Evolutionary conservation across 2,797 vertebrate species (phyloP), one percentile per base, ranked within the genome.

Genomic region (Argyrosomus regius): DNA sequence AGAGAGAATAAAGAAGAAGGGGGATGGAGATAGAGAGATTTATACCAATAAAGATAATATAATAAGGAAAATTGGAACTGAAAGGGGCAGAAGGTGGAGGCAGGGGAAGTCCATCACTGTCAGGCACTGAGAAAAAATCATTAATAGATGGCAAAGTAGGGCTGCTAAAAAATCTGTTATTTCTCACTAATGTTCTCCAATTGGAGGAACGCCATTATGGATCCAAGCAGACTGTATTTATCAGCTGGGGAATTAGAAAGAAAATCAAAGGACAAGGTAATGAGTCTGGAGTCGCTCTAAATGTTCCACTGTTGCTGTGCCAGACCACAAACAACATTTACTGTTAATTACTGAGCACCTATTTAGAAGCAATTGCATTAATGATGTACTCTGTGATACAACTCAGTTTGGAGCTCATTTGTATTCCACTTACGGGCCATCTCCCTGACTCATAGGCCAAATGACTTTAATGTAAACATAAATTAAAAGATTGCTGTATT

Each of bases 51-150:
- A 78, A 68, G 35, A 39, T 39, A 39, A 39, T 39, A 39, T 9
- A 72, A 68, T 78, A 64, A 78, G 66, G 68, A 74, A 63, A 78
- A 86, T 68, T 79, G 61, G 74, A 84, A 80, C 22, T 86, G 78
- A 90, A 85, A 87, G 67, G 77, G 72, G 60, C 72, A 78, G 63
- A 57, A 62, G 66, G 66, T 67, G 63, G 72, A 78, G 49, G 60
- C 58, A 35, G 43, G 18, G 66, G 20, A 14, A 79, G 84, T 92
- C 76, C 90, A 91, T 94, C 92, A 92, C 83, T 92, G 91, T 91
- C 92, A 75, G 64, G 53, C 61, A 26, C 78, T 75, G 62, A 84
- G 84, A 80, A 88, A 78, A 28, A 87, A 88, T 91, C 88, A 90
- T 90, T 92, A 90, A 83, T 62, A 84, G 70, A 82, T n/a, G 31